Percentiles rank a stretch among this genome's conserved stretches.
Evolutionary conservation across 2,888 invertebrate species (phyloP).

Genomic region (Limnephilus marmoratus): DNA sequence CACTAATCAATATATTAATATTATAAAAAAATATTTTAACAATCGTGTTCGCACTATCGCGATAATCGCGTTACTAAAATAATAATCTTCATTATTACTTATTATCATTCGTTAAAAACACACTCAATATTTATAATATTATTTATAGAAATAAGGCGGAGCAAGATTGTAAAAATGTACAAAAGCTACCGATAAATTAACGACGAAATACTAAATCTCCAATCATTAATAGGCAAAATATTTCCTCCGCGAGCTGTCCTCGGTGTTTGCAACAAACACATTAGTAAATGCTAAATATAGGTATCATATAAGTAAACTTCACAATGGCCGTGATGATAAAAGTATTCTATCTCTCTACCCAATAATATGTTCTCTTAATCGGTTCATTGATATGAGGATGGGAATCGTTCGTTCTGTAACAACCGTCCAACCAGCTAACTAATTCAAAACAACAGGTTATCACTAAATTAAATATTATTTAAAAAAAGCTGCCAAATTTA

Average conservation of each 20-base stretch:
- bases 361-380: neutral
- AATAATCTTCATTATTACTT: conserved; percentile 15
- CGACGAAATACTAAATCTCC: conserved; percentile 30
- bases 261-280: neutral
- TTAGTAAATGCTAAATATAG: neutral
- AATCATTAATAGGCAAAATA: neutral
- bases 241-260: neutral
- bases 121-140: conserved; percentile 8
- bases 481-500: neutral
- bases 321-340: neutral
- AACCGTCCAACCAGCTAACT: neutral
- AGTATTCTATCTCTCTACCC: neutral
- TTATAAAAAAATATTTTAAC: conserved; percentile 51
- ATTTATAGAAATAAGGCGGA: conserved; percentile 52
- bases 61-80: conserved; percentile 34
- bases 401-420: neutral
- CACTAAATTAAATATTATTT: neutral
- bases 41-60: conserved; percentile 21
- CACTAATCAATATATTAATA: conserved; percentile 47
- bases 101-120: conserved; percentile 43
- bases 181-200: conserved; percentile 56
- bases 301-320: neutral
- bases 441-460: neutral
- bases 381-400: neutral
- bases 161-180: conserved; percentile 58